phyloP scores from a whole-genome alignment of 2,113 vertebrate species.

The Vidua chalybeata region DNA sequence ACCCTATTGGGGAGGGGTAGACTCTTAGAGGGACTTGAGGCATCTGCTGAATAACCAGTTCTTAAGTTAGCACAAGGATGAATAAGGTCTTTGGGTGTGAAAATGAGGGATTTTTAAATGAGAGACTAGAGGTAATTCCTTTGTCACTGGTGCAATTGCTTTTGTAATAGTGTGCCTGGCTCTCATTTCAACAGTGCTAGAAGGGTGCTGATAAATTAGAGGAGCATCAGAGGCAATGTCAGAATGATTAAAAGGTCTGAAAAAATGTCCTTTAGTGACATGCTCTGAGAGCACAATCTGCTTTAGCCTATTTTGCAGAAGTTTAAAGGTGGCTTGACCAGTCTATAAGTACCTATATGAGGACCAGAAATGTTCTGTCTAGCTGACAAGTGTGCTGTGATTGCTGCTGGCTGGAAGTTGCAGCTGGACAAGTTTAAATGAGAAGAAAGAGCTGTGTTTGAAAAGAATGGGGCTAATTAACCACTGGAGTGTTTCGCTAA shows the following conservation, averaged over 20 bases:
- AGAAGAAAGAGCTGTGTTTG: background rate
- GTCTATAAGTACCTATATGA: background rate
- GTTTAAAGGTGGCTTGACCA: conserved; percentile 35
- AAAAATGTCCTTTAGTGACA: conserved; percentile 4
- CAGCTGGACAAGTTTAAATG: background rate
- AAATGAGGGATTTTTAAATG: background rate
- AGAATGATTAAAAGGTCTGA: conserved; percentile 45
- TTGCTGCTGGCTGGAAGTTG: background rate
- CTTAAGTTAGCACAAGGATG: background rate
- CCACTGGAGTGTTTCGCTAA: background rate
- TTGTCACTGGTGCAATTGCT: background rate
- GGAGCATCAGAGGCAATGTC: conserved; percentile 19
- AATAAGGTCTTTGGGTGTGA: background rate
- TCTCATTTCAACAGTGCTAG: background rate
- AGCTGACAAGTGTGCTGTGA: background rate
- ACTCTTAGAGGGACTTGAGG: background rate
- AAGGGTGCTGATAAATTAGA: conserved; percentile 35
- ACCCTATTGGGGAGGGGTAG: background rate
- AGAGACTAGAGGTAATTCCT: background rate
- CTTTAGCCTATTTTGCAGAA: background rate
- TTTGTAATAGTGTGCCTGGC: background rate
- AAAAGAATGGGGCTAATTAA: conserved; percentile 14
- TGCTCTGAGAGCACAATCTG: background rate
- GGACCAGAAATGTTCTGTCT: background rate
- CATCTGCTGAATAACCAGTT: background rate